These are phyloP conservation scores for Epinotia nisella DNA, from an alignment of 2,888 invertebrate species.

Conservation along the genomic window DNA sequence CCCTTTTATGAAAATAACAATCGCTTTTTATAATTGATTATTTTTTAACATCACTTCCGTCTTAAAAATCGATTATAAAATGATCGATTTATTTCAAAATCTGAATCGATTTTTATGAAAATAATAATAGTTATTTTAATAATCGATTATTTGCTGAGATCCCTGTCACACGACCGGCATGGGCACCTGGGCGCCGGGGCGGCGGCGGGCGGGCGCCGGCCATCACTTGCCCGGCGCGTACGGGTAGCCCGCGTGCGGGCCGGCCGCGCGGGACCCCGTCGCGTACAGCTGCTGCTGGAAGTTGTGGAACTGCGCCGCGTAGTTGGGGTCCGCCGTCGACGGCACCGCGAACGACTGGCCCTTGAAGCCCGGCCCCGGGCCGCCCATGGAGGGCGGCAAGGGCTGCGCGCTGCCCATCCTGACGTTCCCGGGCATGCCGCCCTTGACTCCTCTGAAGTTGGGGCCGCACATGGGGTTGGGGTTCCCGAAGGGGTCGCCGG, in stretches of 20 bases:
- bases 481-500: slow-evolving; percentile 68
- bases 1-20: too few relatives aligned
- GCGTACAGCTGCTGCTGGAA: slow-evolving; percentile 98
- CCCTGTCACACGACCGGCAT: too few relatives aligned
- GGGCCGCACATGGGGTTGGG: slow-evolving; percentile 71
- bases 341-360: slow-evolving; percentile 93
- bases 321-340: slow-evolving; percentile 94
- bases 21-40: too few relatives aligned
- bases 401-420: slow-evolving; percentile 87
- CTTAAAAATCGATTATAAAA: too few relatives aligned
- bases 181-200: too few relatives aligned
- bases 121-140: too few relatives aligned
- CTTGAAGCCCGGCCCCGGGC: slow-evolving; percentile 87
- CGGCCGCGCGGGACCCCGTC: slow-evolving; percentile 84
- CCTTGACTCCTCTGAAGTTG: slow-evolving; percentile 74
- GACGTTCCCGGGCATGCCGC: slow-evolving; percentile 67
- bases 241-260: slow-evolving; percentile 77
- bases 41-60: too few relatives aligned
- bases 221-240: slow-evolving; percentile 82
- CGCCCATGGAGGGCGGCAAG: slow-evolving; percentile 91
- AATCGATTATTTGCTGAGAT: too few relatives aligned
- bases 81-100: too few relatives aligned
- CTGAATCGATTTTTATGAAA: too few relatives aligned
- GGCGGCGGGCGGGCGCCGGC: slow-evolving; percentile 39
- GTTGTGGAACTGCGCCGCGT: slow-evolving; percentile 97